A percentile compares a stretch with the other conserved stretches of the same genome.
These are phyloP conservation scores for Gallinago nigripennis DNA, from an alignment of 2,797 vertebrate genomes.

Conservation along the genomic window DNA sequence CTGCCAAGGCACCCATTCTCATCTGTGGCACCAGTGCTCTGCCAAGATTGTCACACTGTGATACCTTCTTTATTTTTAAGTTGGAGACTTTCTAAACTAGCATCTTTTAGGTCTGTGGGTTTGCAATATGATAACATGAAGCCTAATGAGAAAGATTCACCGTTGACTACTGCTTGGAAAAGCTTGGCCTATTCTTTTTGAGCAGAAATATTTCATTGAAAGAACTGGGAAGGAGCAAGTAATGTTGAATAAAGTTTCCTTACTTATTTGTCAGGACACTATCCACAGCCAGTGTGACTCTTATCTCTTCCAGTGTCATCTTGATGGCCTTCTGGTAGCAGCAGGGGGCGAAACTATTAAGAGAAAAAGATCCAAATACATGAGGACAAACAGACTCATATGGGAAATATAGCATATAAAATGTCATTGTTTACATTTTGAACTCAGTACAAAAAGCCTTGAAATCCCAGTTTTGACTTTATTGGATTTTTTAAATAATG, in stretches of 20 bases:
- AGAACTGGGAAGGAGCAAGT: background rate
- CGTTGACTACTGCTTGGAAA: background rate
- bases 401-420: background rate
- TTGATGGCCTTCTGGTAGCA: background rate
- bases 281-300: background rate
- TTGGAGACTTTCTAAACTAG: slow-evolving; percentile 8
- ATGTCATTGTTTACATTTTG: background rate
- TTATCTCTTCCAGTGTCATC: background rate
- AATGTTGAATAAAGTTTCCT: background rate
- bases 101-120: background rate
- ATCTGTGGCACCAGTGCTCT: background rate
- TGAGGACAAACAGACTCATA: background rate
- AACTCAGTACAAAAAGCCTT: background rate
- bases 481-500: background rate
- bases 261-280: background rate
- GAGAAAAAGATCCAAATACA: background rate
- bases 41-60: slow-evolving; percentile 38
- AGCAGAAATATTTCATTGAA: background rate
- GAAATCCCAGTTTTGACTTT: background rate
- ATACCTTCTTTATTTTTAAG: slow-evolving; percentile 33
- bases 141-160: background rate
- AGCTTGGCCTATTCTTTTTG: background rate
- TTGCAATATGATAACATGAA: slow-evolving; percentile 11
- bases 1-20: slow-evolving; percentile 39
- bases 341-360: background rate